Conservation (phyloP, 2,888 invertebrate genomes). For the Ganaspis brasiliensis region DNA sequence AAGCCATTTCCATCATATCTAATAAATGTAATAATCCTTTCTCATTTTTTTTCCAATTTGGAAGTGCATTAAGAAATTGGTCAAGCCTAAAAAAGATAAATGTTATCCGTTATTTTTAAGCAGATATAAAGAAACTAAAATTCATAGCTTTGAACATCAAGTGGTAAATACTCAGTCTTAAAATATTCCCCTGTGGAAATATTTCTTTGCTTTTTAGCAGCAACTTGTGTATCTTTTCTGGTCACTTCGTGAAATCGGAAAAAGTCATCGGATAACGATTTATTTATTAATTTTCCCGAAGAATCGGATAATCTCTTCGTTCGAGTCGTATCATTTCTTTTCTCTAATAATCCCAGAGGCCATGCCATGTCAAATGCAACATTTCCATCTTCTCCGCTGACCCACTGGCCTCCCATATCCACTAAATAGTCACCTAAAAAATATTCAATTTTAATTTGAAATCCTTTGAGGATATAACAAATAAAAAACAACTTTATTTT, state of each 20-base stretch:
- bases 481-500: no score
- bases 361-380: slow-evolving; percentile 67
- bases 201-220: background rate
- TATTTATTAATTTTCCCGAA: background rate
- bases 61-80: slow-evolving; percentile 56
- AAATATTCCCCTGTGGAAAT: slow-evolving; percentile 42
- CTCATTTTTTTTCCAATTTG: slow-evolving; percentile 54
- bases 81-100: slow-evolving; percentile 53
- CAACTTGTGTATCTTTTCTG: background rate
- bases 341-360: slow-evolving; percentile 65
- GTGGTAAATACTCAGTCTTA: slow-evolving; percentile 41
- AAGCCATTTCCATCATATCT: slow-evolving; percentile 52
- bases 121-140: background rate
- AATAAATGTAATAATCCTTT: slow-evolving; percentile 53
- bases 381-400: slow-evolving; percentile 69
- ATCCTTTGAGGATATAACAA: no score
- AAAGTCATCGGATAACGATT: background rate
- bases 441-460: background rate
- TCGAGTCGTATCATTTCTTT: slow-evolving; percentile 4
- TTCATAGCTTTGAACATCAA: no score
- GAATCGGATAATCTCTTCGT: background rate
- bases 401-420: slow-evolving; percentile 73
- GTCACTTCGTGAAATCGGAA: background rate
- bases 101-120: background rate
- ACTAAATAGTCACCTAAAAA: slow-evolving; percentile 60